phyloP scores from a whole-genome alignment of 2,888 invertebrate genomes.

The Drosophila pegasa region DNA sequence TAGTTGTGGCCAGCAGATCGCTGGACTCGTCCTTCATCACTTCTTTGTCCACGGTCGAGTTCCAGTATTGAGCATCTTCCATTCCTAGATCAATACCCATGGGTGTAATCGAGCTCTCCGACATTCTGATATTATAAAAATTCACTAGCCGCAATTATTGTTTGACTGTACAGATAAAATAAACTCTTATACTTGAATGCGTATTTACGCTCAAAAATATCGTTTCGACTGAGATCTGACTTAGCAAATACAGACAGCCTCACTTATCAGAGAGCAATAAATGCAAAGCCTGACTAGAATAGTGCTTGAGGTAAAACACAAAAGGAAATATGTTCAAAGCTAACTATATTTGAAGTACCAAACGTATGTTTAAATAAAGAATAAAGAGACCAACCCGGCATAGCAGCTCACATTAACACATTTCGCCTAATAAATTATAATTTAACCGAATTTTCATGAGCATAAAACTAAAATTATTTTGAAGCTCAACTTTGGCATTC shows the following conservation, averaged over 20 bases:
- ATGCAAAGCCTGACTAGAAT: conserved; percentile 10
- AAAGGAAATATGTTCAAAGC: too few relatives aligned
- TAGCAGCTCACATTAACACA: too few relatives aligned
- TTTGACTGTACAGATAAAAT: neutral
- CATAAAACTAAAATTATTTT: neutral
- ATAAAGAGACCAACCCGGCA: too few relatives aligned
- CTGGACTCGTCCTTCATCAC: neutral
- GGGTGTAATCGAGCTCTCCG: conserved; percentile 5
- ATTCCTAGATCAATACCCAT: neutral
- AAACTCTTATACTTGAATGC: neutral
- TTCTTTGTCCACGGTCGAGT: conserved; percentile 9
- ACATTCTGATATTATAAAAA: conserved; percentile 29
- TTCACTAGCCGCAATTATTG: neutral
- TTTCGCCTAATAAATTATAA: too few relatives aligned
- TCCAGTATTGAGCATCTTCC: conserved; percentile 19
- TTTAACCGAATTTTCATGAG: too few relatives aligned
- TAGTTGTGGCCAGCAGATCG: neutral
- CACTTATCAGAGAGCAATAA: neutral
- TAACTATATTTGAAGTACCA: too few relatives aligned
- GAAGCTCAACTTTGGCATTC: neutral
- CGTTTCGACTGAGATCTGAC: neutral
- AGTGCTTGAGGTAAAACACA: neutral
- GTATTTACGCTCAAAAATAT: neutral
- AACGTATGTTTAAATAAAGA: too few relatives aligned
- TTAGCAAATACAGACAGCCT: neutral